These are phyloP conservation scores for Epizoanthus illoricatus DNA, from an alignment of 92 coral and sea anemone genomes.

Conservation along the genomic window DNA sequence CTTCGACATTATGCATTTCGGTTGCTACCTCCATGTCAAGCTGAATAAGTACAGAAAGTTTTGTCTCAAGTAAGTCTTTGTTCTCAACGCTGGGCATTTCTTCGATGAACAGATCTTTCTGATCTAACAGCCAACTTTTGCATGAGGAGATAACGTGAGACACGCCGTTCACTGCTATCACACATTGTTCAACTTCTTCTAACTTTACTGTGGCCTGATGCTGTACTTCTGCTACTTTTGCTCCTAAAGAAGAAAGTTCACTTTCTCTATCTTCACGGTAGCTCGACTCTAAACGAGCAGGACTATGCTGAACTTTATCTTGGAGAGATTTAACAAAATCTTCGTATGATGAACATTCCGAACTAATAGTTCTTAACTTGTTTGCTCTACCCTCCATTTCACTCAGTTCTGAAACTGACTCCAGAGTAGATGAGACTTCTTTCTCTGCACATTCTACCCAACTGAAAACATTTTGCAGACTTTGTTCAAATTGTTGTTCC, in stretches of 20 bases:
- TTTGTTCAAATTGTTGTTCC: slow-evolving; percentile 56
- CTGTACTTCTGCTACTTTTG: slow-evolving; percentile 53
- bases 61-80: slow-evolving; percentile 43
- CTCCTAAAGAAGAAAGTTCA: slow-evolving; percentile 49
- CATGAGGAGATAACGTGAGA: slow-evolving; percentile 52
- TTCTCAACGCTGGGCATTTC: slow-evolving; percentile 38
- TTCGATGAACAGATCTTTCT: slow-evolving; percentile 44
- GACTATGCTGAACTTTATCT: slow-evolving; percentile 47
- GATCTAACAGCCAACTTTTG: slow-evolving; percentile 64
- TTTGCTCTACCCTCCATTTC: slow-evolving; percentile 58
- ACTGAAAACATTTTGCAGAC: slow-evolving; percentile 58
- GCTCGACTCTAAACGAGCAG: slow-evolving; percentile 46
- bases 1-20: slow-evolving; percentile 40
- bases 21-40: slow-evolving; percentile 40
- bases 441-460: slow-evolving; percentile 68
- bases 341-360: slow-evolving; percentile 64
- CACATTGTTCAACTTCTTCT: slow-evolving; percentile 54
- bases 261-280: slow-evolving; percentile 46
- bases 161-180: slow-evolving; percentile 44
- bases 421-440: slow-evolving; percentile 50
- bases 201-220: slow-evolving; percentile 54
- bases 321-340: slow-evolving; percentile 57
- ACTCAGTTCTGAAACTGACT: slow-evolving; percentile 47
- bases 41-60: slow-evolving; percentile 47
- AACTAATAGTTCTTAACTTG: slow-evolving; percentile 48